These are phyloP conservation scores for Xiphydria camelus DNA, from an alignment of 2,888 invertebrate species.

Conservation along the genomic window DNA sequence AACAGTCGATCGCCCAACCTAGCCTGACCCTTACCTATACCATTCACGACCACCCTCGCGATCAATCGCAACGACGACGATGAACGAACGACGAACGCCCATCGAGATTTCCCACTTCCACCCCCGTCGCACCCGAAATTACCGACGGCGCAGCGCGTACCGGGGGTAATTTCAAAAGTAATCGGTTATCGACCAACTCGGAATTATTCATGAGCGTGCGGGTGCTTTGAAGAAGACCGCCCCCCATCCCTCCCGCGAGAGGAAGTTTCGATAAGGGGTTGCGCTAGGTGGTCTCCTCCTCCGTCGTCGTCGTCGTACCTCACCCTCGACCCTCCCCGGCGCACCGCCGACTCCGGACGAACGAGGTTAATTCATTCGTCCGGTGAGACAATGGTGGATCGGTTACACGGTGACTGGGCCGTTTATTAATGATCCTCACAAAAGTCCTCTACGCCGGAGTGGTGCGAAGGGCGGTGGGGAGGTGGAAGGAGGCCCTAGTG, in stretches of 20 bases:
- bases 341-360: slow-evolving; percentile 17
- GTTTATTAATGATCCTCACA: slow-evolving; percentile 49
- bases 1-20: too few relatives aligned
- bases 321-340: too few relatives aligned
- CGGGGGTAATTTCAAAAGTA: too few relatives aligned
- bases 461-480: slow-evolving; percentile 26
- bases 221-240: slow-evolving; percentile 37
- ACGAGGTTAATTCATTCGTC: slow-evolving; percentile 45
- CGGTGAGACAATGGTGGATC: slow-evolving; percentile 47
- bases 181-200: slow-evolving; percentile 42
- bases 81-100: too few relatives aligned
- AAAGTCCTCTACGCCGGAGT: slow-evolving; percentile 21
- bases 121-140: too few relatives aligned
- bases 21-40: too few relatives aligned
- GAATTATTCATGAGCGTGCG: slow-evolving; percentile 48
- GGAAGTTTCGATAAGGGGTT: slow-evolving; percentile 37
- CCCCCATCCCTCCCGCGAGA: slow-evolving; percentile 27
- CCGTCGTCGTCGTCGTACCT: too few relatives aligned
- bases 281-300: slow-evolving; percentile 2
- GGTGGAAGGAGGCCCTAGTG: slow-evolving; percentile 16
- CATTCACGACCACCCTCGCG: too few relatives aligned
- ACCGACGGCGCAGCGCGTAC: too few relatives aligned
- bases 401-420: slow-evolving; percentile 45
- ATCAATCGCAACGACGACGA: too few relatives aligned
- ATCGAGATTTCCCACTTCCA: too few relatives aligned